phyloP scores from a whole-genome alignment of 2,113 vertebrate genomes.

The Xiphophorus couchianus region DNA sequence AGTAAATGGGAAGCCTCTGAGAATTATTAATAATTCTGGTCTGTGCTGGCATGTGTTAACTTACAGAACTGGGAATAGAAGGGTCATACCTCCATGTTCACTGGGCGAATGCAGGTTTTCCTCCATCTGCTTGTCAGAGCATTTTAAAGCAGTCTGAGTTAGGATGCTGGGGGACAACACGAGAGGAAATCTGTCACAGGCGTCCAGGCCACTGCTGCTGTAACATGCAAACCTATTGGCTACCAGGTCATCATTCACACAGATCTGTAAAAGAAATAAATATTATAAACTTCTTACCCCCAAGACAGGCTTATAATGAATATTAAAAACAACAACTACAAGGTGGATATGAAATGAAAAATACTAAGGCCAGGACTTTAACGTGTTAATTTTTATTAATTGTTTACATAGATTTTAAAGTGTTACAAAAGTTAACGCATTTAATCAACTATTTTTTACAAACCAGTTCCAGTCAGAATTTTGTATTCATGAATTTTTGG shows the following conservation, averaged over 20 bases:
- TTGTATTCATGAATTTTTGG: too few relatives aligned
- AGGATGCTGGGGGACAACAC: slow-evolving; percentile 60
- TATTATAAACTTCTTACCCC: background rate
- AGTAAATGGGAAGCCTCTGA: background rate
- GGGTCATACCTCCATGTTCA: slow-evolving; percentile 15
- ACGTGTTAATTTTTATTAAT: too few relatives aligned
- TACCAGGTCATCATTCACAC: slow-evolving; percentile 91
- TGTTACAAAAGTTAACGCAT: too few relatives aligned
- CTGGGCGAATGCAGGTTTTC: slow-evolving; percentile 1
- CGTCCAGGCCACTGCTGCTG: slow-evolving; percentile 6
- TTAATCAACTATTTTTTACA: too few relatives aligned
- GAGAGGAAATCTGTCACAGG: slow-evolving; percentile 32
- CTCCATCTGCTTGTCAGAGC: slow-evolving; percentile 19
- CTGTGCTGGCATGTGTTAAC: background rate
- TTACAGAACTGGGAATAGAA: background rate
- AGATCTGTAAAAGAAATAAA: slow-evolving; percentile 80
- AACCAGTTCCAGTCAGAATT: too few relatives aligned
- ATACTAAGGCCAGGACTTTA: too few relatives aligned
- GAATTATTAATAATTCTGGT: background rate
- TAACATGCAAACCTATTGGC: slow-evolving; percentile 88
- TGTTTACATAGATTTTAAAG: too few relatives aligned
- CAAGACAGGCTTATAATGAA: background rate
- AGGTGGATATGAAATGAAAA: too few relatives aligned
- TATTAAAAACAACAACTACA: too few relatives aligned
- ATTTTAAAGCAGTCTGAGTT: slow-evolving; percentile 21